Evolutionary conservation across 1,140 invertebrate species (phyloP).

Genomic region (Hetaerina americana): DNA sequence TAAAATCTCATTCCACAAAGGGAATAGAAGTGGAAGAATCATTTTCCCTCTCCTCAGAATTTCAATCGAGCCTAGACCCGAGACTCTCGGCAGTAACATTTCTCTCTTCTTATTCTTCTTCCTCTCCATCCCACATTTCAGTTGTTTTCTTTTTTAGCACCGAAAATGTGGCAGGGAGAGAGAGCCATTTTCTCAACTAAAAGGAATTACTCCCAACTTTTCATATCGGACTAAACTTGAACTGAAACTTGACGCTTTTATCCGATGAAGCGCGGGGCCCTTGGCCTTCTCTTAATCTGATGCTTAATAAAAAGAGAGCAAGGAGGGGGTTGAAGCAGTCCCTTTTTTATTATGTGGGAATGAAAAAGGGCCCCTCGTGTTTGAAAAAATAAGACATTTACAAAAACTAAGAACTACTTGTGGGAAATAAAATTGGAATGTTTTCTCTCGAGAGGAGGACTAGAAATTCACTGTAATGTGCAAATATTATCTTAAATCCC

Average conservation of each 20-base stretch:
- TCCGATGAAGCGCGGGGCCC: neutral
- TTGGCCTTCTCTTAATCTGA: neutral
- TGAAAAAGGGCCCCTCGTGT: neutral
- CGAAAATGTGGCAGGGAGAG: too few relatives aligned
- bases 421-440: neutral
- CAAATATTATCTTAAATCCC: too few relatives aligned
- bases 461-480: too few relatives aligned
- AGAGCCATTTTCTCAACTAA: neutral
- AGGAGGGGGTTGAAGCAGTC: too few relatives aligned
- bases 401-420: too few relatives aligned
- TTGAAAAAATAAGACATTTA: too few relatives aligned
- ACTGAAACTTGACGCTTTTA: neutral
- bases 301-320: neutral
- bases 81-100: too few relatives aligned
- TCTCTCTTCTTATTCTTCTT: neutral
- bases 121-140: neutral
- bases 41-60: neutral
- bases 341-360: neutral
- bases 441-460: too few relatives aligned
- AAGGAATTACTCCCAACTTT: neutral
- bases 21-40: neutral
- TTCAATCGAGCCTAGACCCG: neutral
- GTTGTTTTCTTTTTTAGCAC: neutral
- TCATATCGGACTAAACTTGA: neutral
- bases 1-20: neutral